Base-by-base conservation (phyloP, 2,888 invertebrate genomes). In the Lepidonotus clava region DNA sequence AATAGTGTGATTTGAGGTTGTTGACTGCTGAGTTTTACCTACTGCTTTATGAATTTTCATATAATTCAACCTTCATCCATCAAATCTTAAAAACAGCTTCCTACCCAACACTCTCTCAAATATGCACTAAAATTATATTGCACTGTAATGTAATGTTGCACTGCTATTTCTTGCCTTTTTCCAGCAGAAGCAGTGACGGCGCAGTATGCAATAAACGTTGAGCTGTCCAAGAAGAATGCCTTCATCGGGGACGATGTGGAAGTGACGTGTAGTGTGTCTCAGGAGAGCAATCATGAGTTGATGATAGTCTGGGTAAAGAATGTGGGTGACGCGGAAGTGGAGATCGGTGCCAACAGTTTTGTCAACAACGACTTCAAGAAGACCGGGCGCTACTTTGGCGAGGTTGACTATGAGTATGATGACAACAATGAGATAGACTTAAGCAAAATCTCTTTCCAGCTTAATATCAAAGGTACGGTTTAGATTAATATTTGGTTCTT, bases 191-290 rank as follows among this genome's bases (percentile, higher is more conserved):
- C 71, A 28, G n/a, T n/a, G n/a, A n/a, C 34, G 28, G 61, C 76
- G 24, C 85, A 85, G 53, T 46, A 66, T n/a, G 40, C 71, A 1
- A 76, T 85, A 32, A 85, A 85, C 46, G 71, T 85, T 0, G 32
- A 46, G 21, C 71, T 85, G 32, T 40, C 76, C 0, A 76, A 86
- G 41, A 34, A 56, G 21, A 38, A 21, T 2, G 86, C 61, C 24
- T 14, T 56, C 0, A 36, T 86, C 11, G 66, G 87, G 61, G 88
- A 83, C 8, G 56, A 46, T 32, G 32, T 89, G 21, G 66, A 41
- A 36, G 88, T 85, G 32, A 86, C 77, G n/a, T 89, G 89, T 83
- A 77, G 87, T 21, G 88, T 88, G 46, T 76, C 85, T n/a, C 87
- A 80, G 34, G 71, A 76, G n/a, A n/a, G n/a, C n/a, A n/a, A n/a